Conservation (phyloP, 2,113 vertebrate species). For the Sminthopsis crassicaudata region DNA sequence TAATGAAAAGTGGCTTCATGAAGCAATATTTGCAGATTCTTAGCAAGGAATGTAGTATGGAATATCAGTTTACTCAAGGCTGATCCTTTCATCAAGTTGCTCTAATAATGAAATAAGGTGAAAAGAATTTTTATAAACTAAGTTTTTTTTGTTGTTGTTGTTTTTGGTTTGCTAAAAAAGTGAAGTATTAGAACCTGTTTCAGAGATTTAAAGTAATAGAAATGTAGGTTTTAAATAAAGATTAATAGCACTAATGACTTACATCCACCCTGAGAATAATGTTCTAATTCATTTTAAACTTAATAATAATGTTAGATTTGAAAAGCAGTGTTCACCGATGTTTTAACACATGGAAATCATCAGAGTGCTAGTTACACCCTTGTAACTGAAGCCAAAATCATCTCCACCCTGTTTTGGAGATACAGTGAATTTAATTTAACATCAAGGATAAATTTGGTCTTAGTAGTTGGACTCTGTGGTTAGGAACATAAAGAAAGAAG, state of each 20-base stretch:
- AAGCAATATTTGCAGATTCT: conserved; percentile 25
- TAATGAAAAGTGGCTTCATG: conserved; percentile 23
- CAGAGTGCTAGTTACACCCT: conserved; percentile 47
- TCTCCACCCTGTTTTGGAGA: conserved; percentile 54
- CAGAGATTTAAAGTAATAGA: conserved; percentile 17
- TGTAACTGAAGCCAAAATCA: conserved; percentile 48
- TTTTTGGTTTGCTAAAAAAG: not conserved
- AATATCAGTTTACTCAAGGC: not conserved
- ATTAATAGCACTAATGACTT: conserved; percentile 26
- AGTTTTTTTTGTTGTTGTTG: conserved; percentile 29
- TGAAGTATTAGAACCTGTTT: conserved; percentile 19
- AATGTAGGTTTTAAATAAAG: conserved; percentile 40
- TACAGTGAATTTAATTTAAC: conserved; percentile 64
- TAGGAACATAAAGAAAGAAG: not conserved
- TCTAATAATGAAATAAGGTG: not conserved
- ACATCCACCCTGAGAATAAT: conserved; percentile 1
- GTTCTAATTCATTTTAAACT: conserved; percentile 41
- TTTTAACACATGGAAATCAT: conserved; percentile 69
- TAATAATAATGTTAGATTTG: conserved; percentile 14
- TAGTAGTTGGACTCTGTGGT: conserved; percentile 20
- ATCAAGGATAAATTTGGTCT: conserved; percentile 45
- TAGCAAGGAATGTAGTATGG: not conserved
- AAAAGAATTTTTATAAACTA: conserved; percentile 16
- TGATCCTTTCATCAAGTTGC: not conserved
- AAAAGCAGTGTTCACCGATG: conserved; percentile 19